Evolutionary conservation across 2,113 vertebrate species (phyloP), one percentile per base, ranked within the genome.

Genomic region (Gallinago undulata): DNA sequence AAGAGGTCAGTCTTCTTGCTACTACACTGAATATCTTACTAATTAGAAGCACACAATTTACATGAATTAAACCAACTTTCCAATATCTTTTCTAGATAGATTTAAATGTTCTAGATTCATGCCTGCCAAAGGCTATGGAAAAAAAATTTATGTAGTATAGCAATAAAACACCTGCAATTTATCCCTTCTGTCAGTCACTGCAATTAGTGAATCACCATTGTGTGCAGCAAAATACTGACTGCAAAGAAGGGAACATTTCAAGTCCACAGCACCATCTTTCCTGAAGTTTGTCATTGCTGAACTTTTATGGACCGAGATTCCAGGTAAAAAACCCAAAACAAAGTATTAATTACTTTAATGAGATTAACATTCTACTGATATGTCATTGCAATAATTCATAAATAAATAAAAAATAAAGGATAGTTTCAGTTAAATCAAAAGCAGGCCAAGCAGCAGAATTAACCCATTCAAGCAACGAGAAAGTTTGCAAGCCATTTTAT

Each of bases 361-460:
- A 64, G 3, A 79, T 41, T 55, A 87, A n/a, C 6, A 68, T 94
- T 83, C 53, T 22, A 30, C 14, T 47, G 57, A 22, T 68, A 64
- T 64, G 16, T 30, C 27, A 72, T 25, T 82, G 11, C 41, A 95
- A 93, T 85, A 93, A 87, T 60, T 75, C 19, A 30, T 37, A 37
- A 37, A 13, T 79, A 72, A 93, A 43, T 28, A 50, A 43, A 78
- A 95, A 37, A 47, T 82, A 72, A 79, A 87, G 53, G 35, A 56
- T 27, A 70, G 30, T 73, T 94, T 30, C 64, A 53, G 14, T 13
- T 83, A 96, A 97, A 78, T 69, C 10, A 35, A 97, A 97, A 84
- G 56, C 60, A 94, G 90, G 63, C 25, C 31, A 73, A 89, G 72
- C 70, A 35, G 7, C 41, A 84, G 30, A 81, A 43, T 30, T 81